phyloP scores from a whole-genome alignment of 2,888 invertebrate species.

The Dasysyrphus albostriatus region DNA sequence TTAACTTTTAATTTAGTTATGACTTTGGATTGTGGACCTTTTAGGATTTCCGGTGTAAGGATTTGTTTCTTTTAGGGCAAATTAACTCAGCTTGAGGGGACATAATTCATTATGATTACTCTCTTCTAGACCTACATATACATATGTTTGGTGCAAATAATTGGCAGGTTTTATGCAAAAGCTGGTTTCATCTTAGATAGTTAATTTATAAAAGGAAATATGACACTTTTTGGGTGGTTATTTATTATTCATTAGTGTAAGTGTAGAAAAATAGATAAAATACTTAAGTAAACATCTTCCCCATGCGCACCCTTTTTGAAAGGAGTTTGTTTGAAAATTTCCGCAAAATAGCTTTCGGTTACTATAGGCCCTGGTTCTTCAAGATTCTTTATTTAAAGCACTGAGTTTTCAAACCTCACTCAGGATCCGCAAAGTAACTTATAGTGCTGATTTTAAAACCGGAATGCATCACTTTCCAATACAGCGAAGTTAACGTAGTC shows the following conservation, averaged over 20 bases:
- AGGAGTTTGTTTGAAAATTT: too few species aligned
- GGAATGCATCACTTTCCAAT: too few species aligned
- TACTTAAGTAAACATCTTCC: too few species aligned
- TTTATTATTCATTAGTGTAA: slow-evolving; percentile 32
- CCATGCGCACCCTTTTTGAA: too few species aligned
- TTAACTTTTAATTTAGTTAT: slow-evolving; percentile 77
- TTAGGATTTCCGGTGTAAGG: slow-evolving; percentile 47
- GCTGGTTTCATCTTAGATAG: not conserved
- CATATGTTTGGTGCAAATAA: slow-evolving; percentile 8
- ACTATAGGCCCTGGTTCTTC: too few species aligned
- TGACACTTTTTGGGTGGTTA: slow-evolving; percentile 18
- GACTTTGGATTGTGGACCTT: slow-evolving; percentile 66
- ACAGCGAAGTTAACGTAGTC: too few species aligned
- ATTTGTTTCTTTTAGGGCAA: slow-evolving; percentile 50
- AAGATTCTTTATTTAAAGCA: too few species aligned
- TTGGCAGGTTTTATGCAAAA: slow-evolving; percentile 43
- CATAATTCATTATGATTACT: slow-evolving; percentile 66
- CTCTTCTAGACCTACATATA: not conserved
- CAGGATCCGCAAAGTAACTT: too few species aligned
- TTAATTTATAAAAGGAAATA: slow-evolving; percentile 19
- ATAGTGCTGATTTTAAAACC: too few species aligned
- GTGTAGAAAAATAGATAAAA: too few species aligned
- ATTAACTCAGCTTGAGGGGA: slow-evolving; percentile 62
- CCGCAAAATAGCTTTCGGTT: too few species aligned
- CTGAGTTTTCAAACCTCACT: too few species aligned